phyloP scores from a whole-genome alignment of 2,113 vertebrate genomes.

The Pedionomus torquatus region DNA sequence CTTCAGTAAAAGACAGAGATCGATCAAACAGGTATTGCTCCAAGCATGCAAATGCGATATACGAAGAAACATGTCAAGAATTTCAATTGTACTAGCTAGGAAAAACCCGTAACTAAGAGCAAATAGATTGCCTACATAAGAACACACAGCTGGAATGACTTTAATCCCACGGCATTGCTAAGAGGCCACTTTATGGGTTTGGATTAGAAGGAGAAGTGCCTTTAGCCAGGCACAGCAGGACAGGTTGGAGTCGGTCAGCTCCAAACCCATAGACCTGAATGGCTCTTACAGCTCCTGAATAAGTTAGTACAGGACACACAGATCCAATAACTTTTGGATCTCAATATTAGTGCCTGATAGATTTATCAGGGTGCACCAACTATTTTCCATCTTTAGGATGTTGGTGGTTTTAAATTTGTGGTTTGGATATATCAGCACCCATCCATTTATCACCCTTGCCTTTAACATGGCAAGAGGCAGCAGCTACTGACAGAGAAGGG shows the following conservation, averaged over 20 bases:
- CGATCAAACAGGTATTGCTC: not conserved
- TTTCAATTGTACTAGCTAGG: slow-evolving; percentile 37
- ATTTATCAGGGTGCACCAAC: not conserved
- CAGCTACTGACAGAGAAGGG: not conserved
- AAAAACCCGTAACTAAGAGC: not conserved
- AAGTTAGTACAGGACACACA: not conserved
- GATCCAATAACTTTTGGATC: not conserved
- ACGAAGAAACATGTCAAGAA: slow-evolving; percentile 26
- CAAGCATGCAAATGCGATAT: not conserved
- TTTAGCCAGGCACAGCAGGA: slow-evolving; percentile 12
- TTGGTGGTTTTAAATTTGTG: accelerated
- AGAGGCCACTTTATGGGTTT: slow-evolving; percentile 22
- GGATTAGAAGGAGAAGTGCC: slow-evolving; percentile 1
- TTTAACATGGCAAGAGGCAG: not conserved
- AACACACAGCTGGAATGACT: slow-evolving; percentile 48
- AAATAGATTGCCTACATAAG: slow-evolving; percentile 24
- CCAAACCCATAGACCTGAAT: not conserved
- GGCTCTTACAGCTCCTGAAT: not conserved
- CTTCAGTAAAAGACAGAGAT: not conserved
- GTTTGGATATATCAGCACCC: not conserved
- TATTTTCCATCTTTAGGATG: not conserved
- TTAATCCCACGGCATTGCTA: not conserved
- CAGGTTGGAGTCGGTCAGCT: not conserved
- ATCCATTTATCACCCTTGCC: not conserved
- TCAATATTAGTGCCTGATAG: not conserved